Evolutionary conservation across 1,140 invertebrate species (phyloP), one percentile per base, ranked within the genome.

Genomic region (Drosophila malerkotliana): DNA sequence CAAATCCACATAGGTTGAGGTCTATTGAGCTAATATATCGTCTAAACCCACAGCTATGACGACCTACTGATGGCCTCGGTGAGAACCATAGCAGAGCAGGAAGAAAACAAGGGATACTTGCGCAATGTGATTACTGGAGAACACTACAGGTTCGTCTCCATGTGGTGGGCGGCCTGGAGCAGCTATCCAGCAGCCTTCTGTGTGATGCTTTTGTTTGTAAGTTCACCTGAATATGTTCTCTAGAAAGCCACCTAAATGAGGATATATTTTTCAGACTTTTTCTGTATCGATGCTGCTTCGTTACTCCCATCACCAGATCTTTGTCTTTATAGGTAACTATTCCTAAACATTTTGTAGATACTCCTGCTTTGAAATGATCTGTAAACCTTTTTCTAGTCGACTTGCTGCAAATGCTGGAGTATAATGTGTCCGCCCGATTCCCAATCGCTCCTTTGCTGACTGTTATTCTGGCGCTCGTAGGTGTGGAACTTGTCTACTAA

Each of bases 291-390:
- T 99, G 96, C 93, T 99, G 68, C 93, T 99, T 47, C 95, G 99
- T 45, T 99, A 99, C 92, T 99, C 98, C 2, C 98, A 99, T 93
- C 98, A 99, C 92, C 99, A 99, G 93, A 99, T 99, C 82, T 99
- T 99, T 92, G 94, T 99, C 26, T 99, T 99, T 89, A 99, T 99
- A 78, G 97, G 98, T 98, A 93, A 97, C 0, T 60, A 95, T 94
- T 21, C 49, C 7, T 14, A n/a, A 41, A 41, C 14, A 10, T 10
- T 15, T 7, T 9, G 5, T 41, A 1, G 4, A 41, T 6, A 14
- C 3, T 1, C 26, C 4, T 34, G 3, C 18, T 24, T 39, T 28
- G 14, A 18, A 55, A 26, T 41, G 12, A 44, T 18, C 4, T 26
- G 2, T 37, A 1, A 18, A n/a, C 8, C 32, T 52, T 76, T 45